Conservation (phyloP, 2,797 vertebrate genomes). For the Gephyroberyx darwinii region DNA sequence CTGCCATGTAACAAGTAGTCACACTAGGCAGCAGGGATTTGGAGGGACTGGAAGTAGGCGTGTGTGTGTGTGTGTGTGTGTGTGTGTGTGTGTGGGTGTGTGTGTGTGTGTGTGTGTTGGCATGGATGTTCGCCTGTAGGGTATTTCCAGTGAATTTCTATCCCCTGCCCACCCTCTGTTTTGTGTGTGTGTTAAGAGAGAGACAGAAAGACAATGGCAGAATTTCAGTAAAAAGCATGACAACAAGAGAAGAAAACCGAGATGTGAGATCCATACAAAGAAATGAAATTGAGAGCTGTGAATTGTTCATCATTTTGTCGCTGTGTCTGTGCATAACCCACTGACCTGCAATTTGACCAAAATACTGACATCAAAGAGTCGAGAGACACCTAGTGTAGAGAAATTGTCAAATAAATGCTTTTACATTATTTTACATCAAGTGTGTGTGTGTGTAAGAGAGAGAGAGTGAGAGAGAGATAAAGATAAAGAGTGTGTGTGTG, state of each 20-base stretch:
- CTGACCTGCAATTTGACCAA: conserved; percentile 22
- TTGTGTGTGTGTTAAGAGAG: conserved; percentile 8
- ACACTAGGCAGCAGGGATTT: no score
- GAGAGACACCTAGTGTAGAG: conserved; percentile 13
- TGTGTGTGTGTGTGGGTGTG: not conserved
- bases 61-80: no score
- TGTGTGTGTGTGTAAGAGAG: no score
- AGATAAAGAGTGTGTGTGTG: no score
- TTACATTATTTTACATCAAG: conserved; percentile 21
- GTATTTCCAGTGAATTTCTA: no score
- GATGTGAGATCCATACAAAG: not conserved
- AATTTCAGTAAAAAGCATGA: conserved; percentile 39
- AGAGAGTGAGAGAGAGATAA: no score
- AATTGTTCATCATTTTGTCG: conserved; percentile 26
- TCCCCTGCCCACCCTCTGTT: no score
- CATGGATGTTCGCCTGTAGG: no score
- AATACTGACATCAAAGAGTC: conserved; percentile 21
- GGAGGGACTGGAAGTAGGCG: no score
- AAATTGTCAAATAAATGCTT: conserved; percentile 10
- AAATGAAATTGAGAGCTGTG: conserved; percentile 20
- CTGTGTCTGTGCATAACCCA: conserved; percentile 22
- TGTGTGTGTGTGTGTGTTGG: not conserved
- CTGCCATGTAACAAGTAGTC: no score
- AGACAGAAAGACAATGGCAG: conserved; percentile 19
- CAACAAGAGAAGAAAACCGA: conserved; percentile 22